Base-by-base conservation (phyloP, 2,113 vertebrate genomes). In the Anolis sagrei region DNA sequence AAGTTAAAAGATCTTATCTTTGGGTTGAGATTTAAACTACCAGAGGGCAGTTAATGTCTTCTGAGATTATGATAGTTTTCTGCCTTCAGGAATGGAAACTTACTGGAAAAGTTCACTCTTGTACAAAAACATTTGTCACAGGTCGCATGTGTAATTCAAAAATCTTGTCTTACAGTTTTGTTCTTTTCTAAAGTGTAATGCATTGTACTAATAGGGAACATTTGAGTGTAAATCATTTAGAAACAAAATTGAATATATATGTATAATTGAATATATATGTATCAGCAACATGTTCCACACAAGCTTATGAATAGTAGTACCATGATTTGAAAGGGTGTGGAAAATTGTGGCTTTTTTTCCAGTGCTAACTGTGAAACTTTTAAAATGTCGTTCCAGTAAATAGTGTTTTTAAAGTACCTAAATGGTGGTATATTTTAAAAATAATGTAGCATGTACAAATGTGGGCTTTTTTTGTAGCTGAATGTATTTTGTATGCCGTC, bases 401-500 rank as follows among this genome's bases (percentile, higher is more conserved):
- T 7, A 39, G 14, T 1, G 13, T 48, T 76, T 48, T 66, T 51
- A 16, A 8, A 49, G 3, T 58, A 16, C 23, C 83, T 81, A 86
- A 81, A 81, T 39, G 32, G 9, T 13, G 21, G 48, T 51, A 82
- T 23, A 51, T 83, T 8, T 13, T 2, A 13, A 86, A 90, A 81
- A 51, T 25, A 58, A 58, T 18, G 2, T 18, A 58, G 82, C 44
- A 32, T 61, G 18, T 29, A 23, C 7, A 72, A 88, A 64, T 1
- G 13, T 27, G 0, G 25, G 88, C 5, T 44, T 2, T 66, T 85
- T 88, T 74, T 4, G 16, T 84, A 32, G 2, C 44, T 78, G 86
- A 32, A 74, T 72, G n/a, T 79, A 69, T 92, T 88, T 91, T 88
- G 39, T 93, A 88, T 90, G 75, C 25, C 51, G 87, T 89, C 77